Evolutionary conservation across 2,888 invertebrate genomes (phyloP).

Genomic region (Malachius bipustulatus): DNA sequence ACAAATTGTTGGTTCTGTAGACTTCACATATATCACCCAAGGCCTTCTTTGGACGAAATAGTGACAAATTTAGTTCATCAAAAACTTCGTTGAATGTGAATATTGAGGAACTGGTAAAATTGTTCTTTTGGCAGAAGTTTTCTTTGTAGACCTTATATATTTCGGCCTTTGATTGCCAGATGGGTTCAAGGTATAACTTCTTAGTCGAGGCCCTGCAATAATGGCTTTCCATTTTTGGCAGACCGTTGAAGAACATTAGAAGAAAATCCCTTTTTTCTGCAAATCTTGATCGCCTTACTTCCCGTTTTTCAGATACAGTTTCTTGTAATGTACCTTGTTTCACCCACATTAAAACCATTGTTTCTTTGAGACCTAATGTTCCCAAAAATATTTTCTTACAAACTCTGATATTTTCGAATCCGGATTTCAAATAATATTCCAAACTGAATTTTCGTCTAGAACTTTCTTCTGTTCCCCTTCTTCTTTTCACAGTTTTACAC

Average conservation of each 20-base stretch:
- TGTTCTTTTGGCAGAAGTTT: constrained; percentile 3
- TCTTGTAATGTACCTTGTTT: constrained; percentile 3
- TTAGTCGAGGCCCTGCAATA: constrained; percentile 2
- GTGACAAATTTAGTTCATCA: not conserved
- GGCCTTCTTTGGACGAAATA: not conserved
- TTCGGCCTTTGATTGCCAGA: constrained; percentile 1
- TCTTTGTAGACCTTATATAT: not conserved
- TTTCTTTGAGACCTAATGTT: constrained; percentile 1
- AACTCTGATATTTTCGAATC: constrained; percentile 1
- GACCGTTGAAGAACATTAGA: constrained; percentile 3
- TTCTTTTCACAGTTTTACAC: constrained; percentile 1
- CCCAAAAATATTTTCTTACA: constrained; percentile 3
- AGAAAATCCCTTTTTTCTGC: constrained; percentile 3
- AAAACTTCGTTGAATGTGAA: constrained; percentile 3
- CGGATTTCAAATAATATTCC: constrained; percentile 2
- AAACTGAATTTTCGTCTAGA: not conserved
- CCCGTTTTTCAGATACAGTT: constrained; percentile 1
- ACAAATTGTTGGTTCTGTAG: constrained; percentile 3
- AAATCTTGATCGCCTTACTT: constrained; percentile 2
- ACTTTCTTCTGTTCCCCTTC: constrained; percentile 2
- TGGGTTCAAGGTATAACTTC: constrained; percentile 1
- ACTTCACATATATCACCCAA: constrained; percentile 1
- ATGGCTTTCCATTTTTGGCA: constrained; percentile 2
- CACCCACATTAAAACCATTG: constrained; percentile 2
- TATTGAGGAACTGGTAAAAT: constrained; percentile 3